Base-by-base conservation (phyloP, 2,888 invertebrate genomes). In the Eupithecia insigniata region DNA sequence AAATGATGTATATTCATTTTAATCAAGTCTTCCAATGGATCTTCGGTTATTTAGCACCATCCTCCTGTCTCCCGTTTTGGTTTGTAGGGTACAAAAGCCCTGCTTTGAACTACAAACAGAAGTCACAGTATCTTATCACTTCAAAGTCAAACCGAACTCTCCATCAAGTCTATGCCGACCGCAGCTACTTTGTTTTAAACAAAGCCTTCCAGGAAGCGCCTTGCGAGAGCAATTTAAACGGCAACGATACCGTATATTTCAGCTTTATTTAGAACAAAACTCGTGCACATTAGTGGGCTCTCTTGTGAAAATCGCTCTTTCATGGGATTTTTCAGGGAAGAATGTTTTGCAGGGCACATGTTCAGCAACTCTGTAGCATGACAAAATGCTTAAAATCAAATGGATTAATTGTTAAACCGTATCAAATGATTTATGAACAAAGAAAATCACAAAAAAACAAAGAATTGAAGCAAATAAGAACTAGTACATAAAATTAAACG, bases 201-300 rank as follows among this genome's bases (percentile, higher is more conserved):
- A 60, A 60, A 60, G 60, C 30, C 34, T 12, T 64, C 36, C 22
- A 43, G 43, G 36, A 39, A 66, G 28, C 43, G 22, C 66, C 66
- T 39, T 66, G 66, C 60, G 30, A 30, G 18, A 60, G 28, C 43
- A 43, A 65, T 55, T 18, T 66, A 46, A 67, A 67, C 43, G 55
- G 55, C 14, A 55, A 26, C 55, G 30, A 51, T 32, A 34, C 65
- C 30, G 26, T 28, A 10, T 18, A 28, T n/a, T 65, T 43, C 39
- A 43, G 55, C 22, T 51, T 51, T 51, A 51, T 51, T 51, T 51
- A 51, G 10, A 55, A 22, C 55, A 55, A 55, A 22, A 55, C 26
- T 26, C 26, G 12, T 26, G 14, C 55, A 26, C 12, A 51, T 22
- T 18, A 3, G n/a, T 22, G n/a, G 43, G n/a, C 43, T 46, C 8